These are phyloP conservation scores for Taenaris catops DNA, from an alignment of 2,888 invertebrate genomes.

Conservation along the genomic window DNA sequence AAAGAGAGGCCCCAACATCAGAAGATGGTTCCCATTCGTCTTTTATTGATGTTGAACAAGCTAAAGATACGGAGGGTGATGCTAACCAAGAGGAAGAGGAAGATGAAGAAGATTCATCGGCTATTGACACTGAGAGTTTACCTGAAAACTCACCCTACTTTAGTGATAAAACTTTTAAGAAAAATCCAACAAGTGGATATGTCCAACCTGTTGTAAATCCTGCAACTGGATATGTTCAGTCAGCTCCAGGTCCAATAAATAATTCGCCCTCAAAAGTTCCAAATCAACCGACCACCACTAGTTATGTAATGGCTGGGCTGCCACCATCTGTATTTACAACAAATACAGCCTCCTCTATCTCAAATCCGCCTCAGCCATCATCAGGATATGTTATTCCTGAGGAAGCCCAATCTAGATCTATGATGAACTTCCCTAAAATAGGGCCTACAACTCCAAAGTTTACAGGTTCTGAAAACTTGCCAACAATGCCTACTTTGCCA, in stretches of 20 bases:
- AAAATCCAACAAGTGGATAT: constrained; percentile 52
- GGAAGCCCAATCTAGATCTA: constrained; percentile 52
- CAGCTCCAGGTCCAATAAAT: constrained; percentile 38
- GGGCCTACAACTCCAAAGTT: constrained; percentile 50
- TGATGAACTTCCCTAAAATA: constrained; percentile 51
- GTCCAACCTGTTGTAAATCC: constrained; percentile 44
- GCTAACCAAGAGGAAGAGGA: constrained; percentile 39
- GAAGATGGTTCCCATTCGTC: constrained; percentile 67
- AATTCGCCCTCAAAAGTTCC: constrained; percentile 31
- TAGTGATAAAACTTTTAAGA: constrained; percentile 49
- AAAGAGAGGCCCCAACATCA: constrained; percentile 59
- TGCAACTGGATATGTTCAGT: constrained; percentile 47
- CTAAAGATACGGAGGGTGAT: constrained; percentile 37
- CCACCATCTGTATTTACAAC: constrained; percentile 61
- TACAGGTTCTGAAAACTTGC: constrained; percentile 66
- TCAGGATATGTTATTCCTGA: constrained; percentile 65
- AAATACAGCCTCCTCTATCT: constrained; percentile 38
- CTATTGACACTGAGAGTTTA: constrained; percentile 47
- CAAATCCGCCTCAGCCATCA: constrained; percentile 40
- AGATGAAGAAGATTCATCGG: constrained; percentile 42
- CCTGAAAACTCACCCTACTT: constrained; percentile 52
- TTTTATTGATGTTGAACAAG: constrained; percentile 51
- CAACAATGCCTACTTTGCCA: constrained; percentile 65
- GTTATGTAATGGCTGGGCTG: constrained; percentile 67
- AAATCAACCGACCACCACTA: constrained; percentile 50